Evolutionary conservation across 2,888 invertebrate species (phyloP).

Genomic region (Hoplodrina blanda): DNA sequence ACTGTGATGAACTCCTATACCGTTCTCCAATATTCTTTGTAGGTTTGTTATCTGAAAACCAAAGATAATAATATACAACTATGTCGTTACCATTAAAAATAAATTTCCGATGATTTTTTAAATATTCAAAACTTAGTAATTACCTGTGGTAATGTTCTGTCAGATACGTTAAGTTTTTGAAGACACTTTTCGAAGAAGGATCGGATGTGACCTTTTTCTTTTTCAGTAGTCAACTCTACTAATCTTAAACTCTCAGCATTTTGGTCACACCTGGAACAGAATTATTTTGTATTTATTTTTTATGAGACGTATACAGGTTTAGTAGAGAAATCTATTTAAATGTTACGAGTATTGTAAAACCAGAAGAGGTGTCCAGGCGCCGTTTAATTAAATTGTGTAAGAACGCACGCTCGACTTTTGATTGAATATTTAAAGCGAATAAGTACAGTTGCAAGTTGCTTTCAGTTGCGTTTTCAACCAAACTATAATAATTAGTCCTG

Average conservation of each 20-base stretch:
- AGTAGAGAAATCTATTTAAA: too few relatives aligned
- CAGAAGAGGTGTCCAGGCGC: too few relatives aligned
- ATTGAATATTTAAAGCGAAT: too few relatives aligned
- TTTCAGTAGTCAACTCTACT: conserved; percentile 95
- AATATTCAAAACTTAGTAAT: background rate
- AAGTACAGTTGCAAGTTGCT: background rate
- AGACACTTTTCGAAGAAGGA: conserved; percentile 97
- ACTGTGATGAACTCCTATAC: conserved; percentile 99
- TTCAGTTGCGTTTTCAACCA: too few relatives aligned
- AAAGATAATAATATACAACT: conserved; percentile 7
- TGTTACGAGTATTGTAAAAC: too few relatives aligned
- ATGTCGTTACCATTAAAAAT: background rate
- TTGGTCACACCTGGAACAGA: conserved; percentile 87
- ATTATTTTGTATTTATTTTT: conserved; percentile 2
- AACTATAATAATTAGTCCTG: too few relatives aligned
- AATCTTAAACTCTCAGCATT: conserved; percentile 91
- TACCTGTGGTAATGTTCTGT: conserved; percentile 97
- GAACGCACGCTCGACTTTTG: too few relatives aligned
- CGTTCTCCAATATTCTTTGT: conserved; percentile 91
- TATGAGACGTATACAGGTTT: too few relatives aligned
- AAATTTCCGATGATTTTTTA: background rate
- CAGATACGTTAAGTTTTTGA: conserved; percentile 95
- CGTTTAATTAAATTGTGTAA: too few relatives aligned
- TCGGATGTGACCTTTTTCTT: conserved; percentile 96
- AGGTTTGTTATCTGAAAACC: conserved; percentile 81